Evolutionary conservation across 1,140 invertebrate species (phyloP).

Genomic region (Plodia interpunctella): DNA sequence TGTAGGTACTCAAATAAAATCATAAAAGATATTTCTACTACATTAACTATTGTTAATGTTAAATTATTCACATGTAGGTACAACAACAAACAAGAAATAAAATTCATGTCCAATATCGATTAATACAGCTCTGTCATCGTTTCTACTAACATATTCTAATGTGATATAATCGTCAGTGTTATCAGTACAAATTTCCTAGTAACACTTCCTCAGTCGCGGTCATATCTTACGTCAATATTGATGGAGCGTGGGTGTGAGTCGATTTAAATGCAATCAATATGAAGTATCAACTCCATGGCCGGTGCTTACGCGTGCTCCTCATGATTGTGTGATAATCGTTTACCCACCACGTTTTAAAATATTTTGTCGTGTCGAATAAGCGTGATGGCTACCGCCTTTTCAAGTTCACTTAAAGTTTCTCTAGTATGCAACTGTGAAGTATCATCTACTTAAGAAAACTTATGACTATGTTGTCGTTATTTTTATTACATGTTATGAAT

Average conservation of each 20-base stretch:
- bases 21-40: no score
- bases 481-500: no score
- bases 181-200: constrained; percentile 58
- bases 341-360: constrained; percentile 18
- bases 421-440: no score
- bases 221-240: constrained; percentile 67
- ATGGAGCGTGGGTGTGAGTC: constrained; percentile 60
- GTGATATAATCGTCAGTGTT: constrained; percentile 25
- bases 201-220: constrained; percentile 49
- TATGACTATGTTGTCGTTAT: no score
- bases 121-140: not conserved
- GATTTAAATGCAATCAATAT: constrained; percentile 58
- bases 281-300: constrained; percentile 14
- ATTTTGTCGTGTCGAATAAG: constrained; percentile 8
- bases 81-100: no score
- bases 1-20: no score
- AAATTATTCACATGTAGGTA: no score
- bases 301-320: not conserved
- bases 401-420: no score
- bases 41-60: no score
- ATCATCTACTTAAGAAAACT: no score
- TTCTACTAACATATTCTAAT: not conserved
- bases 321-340: constrained; percentile 14
- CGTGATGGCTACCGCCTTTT: not conserved
- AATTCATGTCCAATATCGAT: not conserved